These are phyloP conservation scores for Notodonta dromedarius DNA, from an alignment of 2,888 invertebrate genomes.

Conservation along the genomic window DNA sequence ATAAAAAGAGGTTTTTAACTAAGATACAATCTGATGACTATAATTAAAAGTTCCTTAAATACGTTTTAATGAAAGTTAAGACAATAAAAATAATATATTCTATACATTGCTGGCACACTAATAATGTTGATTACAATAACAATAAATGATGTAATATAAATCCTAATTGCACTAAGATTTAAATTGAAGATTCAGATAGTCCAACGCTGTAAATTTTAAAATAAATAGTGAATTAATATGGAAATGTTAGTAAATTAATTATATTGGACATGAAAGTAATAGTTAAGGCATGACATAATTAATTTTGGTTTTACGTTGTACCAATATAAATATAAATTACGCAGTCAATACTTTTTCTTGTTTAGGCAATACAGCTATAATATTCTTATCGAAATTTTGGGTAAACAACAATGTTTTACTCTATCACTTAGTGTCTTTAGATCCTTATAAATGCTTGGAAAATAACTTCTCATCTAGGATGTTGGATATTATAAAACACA, in stretches of 20 bases:
- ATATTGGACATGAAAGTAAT: slow-evolving; percentile 52
- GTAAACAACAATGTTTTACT: no score
- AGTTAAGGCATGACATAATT: slow-evolving; percentile 34
- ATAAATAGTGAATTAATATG: slow-evolving; percentile 47
- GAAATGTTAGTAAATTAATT: slow-evolving; percentile 49
- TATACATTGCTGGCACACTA: slow-evolving; percentile 20
- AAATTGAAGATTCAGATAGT: slow-evolving; percentile 21
- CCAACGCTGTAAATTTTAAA: slow-evolving; percentile 16
- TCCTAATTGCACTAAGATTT: slow-evolving; percentile 25
- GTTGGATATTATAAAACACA: neutral
- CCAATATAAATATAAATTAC: no score
- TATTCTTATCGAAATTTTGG: no score
- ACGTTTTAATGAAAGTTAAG: no score
- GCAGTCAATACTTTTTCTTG: no score
- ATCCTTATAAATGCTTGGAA: neutral
- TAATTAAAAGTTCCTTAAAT: no score
- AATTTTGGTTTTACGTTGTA: slow-evolving; percentile 36
- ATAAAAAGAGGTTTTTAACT: no score
- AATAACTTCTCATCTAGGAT: neutral
- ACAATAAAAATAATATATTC: no score
- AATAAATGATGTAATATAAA: slow-evolving; percentile 26
- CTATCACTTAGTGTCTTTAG: no score
- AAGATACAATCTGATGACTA: no score
- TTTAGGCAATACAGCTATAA: no score
- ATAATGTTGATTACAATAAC: slow-evolving; percentile 38